Evolutionary conservation across 2,113 vertebrate genomes (phyloP), one percentile per base, ranked within the genome.

Genomic region (Sorex araneus): DNA sequence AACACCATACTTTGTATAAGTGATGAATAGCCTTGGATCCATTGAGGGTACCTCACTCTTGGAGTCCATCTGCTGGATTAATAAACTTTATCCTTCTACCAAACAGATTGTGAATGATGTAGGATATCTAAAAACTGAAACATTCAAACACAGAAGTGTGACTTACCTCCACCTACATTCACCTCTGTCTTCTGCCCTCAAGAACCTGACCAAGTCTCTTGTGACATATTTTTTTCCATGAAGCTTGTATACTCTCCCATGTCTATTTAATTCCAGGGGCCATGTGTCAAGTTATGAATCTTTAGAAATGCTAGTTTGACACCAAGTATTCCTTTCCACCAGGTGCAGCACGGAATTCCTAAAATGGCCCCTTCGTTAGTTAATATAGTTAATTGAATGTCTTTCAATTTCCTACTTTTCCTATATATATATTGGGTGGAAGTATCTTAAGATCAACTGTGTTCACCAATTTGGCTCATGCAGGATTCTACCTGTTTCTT

Each of bases 111-210:
- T 63, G 70, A 32, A 69, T 2, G 3, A 18, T 0, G 2, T 8
- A 13, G 4, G 9, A 34, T 54, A 28, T 10, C 47, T 64, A 19
- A 32, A 43, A 21, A 10, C 34, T 76, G 30, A 28, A 30, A 13
- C 45, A 8, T 57, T 23, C 30, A 47, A 47, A 28, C 11, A 19
- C 32, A 30, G 16, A 25, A 43, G 6, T 27, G 28, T 67, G 10
- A 28, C 4, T 13, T 6, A n/a, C 28, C 28, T 57, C 11, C 11
- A 11, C 36, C 8, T 1, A 23, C 6, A 4, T 4, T 2, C 1
- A 6, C 16, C 4, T 47, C 21, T 28, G 12, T 21, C 4, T 47
- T 75, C 21, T 28, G 12, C 25, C 34, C 19, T 21, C 34, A 16
- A 3, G 10, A 34, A 76, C 66, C 23, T 21, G 32, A 30, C 13